These are phyloP conservation scores for Avahi laniger DNA, from an alignment of 2,797 vertebrate genomes.

Conservation along the genomic window DNA sequence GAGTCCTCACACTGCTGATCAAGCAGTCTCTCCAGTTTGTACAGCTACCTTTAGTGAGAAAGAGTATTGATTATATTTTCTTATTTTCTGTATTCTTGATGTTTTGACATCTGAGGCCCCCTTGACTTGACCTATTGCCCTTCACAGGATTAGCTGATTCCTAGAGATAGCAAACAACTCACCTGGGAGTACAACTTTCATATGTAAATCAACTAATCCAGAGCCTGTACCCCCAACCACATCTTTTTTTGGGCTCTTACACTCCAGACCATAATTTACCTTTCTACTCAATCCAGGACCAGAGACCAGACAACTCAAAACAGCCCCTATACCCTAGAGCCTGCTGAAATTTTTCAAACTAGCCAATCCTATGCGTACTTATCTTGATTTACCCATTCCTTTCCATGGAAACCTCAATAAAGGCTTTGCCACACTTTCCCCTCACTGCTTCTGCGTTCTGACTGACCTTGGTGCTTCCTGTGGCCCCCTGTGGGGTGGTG, in stretches of 20 bases:
- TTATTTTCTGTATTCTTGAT: background rate
- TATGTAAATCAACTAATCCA: background rate
- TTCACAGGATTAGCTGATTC: background rate
- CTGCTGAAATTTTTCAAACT: background rate
- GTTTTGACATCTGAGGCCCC: background rate
- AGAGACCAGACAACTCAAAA: background rate
- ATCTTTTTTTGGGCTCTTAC: background rate
- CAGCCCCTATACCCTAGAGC: background rate
- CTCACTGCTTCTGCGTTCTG: background rate
- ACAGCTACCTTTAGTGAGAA: background rate
- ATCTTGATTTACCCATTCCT: background rate
- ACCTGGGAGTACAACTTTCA: background rate
- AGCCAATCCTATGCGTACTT: background rate
- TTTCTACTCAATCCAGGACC: background rate
- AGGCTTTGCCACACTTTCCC: background rate
- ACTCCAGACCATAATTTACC: too few relatives aligned
- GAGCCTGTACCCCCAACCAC: background rate
- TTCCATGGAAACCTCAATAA: background rate
- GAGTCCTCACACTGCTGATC: background rate
- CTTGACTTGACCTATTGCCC: too few relatives aligned
- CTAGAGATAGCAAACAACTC: background rate
- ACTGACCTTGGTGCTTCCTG: accelerated
- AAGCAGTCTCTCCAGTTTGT: background rate
- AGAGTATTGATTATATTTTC: background rate
- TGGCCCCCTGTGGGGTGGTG: too few relatives aligned